Conservation (phyloP, 2,888 invertebrate species). For the Coenonympha arcania region DNA sequence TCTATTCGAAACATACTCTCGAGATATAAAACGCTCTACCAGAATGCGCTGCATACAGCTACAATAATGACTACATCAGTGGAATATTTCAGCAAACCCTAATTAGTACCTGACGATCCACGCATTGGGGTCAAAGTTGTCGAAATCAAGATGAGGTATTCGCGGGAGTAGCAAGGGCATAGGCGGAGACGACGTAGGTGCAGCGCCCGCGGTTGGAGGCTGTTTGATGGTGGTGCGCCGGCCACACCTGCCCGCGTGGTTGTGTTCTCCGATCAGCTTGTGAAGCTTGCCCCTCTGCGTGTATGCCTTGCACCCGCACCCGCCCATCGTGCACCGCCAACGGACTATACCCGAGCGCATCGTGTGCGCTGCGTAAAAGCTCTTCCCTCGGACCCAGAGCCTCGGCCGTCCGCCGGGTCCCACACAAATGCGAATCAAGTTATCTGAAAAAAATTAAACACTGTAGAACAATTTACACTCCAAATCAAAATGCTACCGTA, state of each 20-base stretch:
- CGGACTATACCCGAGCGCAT: constrained; percentile 69
- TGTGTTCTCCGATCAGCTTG: constrained; percentile 67
- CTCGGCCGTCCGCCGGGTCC: constrained; percentile 67
- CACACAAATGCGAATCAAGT: constrained; percentile 59
- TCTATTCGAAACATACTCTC: too few species aligned
- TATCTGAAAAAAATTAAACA: constrained; percentile 46
- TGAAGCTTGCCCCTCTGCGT: constrained; percentile 64
- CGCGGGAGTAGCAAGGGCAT: constrained; percentile 53
- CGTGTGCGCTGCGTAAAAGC: constrained; percentile 69
- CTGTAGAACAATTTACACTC: constrained; percentile 20
- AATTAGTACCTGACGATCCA: constrained; percentile 59
- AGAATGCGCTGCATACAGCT: too few species aligned
- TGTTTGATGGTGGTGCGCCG: constrained; percentile 40
- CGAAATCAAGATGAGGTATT: constrained; percentile 52
- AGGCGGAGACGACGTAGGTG: constrained; percentile 37
- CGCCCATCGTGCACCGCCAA: constrained; percentile 70
- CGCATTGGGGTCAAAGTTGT: constrained; percentile 61
- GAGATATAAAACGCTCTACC: neutral
- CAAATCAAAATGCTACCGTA: neutral
- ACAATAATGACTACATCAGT: too few species aligned
- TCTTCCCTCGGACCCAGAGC: constrained; percentile 66
- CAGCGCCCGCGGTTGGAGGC: constrained; percentile 23
- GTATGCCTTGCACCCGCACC: constrained; percentile 68
- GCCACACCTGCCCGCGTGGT: constrained; percentile 59
- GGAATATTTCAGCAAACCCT: neutral